A percentile compares a stretch with the other conserved stretches of the same genome.
Evolutionary conservation across 1,140 invertebrate genomes (phyloP).

Genomic region (Conus ventricosus): DNA sequence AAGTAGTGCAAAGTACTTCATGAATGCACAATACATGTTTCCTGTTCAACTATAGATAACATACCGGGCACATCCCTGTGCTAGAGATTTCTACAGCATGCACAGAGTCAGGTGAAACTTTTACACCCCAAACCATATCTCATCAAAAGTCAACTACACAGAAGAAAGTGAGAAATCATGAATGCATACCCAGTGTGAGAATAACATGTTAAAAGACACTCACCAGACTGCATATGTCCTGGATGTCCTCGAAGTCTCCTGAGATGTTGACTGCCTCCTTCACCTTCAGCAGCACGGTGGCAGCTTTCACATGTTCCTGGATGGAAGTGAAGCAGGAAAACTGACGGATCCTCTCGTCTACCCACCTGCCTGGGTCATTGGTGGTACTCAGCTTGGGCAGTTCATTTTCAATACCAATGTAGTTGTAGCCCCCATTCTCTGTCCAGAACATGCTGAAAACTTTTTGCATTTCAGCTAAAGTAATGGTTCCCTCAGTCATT

Average conservation of each 20-base stretch:
- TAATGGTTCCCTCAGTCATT: slow-evolving; percentile 8
- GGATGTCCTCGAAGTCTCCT: slow-evolving; percentile 50
- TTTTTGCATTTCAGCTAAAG: not conserved
- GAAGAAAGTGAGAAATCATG: no score
- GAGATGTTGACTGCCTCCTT: slow-evolving; percentile 44
- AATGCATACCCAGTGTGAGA: not conserved
- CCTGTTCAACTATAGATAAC: no score
- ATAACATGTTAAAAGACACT: slow-evolving; percentile 8
- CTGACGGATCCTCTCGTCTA: slow-evolving; percentile 48
- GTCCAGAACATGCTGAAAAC: not conserved
- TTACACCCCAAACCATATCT: no score
- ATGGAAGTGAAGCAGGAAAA: slow-evolving; percentile 46
- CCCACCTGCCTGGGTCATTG: slow-evolving; percentile 24
- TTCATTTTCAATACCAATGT: not conserved
- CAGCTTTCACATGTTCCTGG: slow-evolving; percentile 44
- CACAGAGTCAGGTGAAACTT: no score
- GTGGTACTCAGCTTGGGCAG: not conserved
- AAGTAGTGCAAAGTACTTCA: no score
- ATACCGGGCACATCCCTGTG: no score
- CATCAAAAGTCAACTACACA: no score
- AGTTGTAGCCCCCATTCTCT: not conserved
- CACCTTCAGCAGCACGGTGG: slow-evolving; percentile 46
- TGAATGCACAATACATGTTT: no score
- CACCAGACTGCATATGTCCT: slow-evolving; percentile 42
- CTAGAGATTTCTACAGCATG: no score